Evolutionary conservation across 2,797 vertebrate species (phyloP).

Genomic region (Mus minutoides): DNA sequence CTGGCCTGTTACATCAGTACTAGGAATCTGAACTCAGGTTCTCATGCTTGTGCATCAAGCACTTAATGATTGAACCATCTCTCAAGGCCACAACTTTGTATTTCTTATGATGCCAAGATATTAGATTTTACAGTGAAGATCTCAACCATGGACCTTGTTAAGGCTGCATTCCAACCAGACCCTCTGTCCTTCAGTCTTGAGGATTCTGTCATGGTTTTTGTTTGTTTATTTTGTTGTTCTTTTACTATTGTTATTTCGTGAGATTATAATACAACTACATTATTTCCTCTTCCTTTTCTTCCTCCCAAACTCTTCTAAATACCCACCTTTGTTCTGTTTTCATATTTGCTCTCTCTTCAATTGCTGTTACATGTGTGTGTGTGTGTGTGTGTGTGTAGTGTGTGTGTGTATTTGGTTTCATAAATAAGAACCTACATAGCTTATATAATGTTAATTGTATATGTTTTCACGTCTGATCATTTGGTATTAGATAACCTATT

Average conservation of each 20-base stretch:
- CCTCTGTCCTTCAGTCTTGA: neutral
- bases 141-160: neutral
- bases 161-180: neutral
- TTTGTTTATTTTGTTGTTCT: neutral
- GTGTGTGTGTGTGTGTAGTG: neutral
- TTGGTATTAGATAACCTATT: neutral
- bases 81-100: neutral
- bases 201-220: neutral
- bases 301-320: neutral
- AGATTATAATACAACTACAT: neutral
- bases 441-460: neutral
- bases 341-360: neutral
- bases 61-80: neutral
- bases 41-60: neutral
- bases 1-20: neutral
- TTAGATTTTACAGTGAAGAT: neutral
- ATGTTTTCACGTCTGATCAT: neutral
- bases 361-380: neutral
- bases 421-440: neutral
- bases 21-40: neutral
- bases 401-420: neutral
- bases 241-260: neutral
- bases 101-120: neutral
- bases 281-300: neutral
- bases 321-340: neutral